phyloP scores from a whole-genome alignment of 2,888 invertebrate genomes.

The Dione vanillae region DNA sequence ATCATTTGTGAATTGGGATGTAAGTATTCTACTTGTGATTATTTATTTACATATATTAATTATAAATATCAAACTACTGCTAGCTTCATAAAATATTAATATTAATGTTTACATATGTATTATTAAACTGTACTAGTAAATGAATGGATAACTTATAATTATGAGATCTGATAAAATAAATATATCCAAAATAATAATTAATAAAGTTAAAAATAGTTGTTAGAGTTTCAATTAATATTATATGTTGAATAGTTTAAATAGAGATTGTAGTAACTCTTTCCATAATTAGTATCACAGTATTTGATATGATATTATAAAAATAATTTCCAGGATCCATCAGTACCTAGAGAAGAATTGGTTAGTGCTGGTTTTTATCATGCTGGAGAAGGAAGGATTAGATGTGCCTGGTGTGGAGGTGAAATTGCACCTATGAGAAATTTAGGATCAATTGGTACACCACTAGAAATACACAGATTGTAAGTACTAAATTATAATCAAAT shows the following conservation, averaged over 20 bases:
- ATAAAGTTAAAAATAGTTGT: no score
- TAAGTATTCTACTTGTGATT: constrained; percentile 61
- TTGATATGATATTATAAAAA: background rate
- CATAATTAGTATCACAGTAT: no score
- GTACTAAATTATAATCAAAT: constrained; percentile 40
- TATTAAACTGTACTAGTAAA: no score
- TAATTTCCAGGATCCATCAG: constrained; percentile 64
- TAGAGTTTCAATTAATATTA: constrained; percentile 8
- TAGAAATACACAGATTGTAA: constrained; percentile 86
- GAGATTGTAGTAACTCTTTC: no score
- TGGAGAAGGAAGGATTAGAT: constrained; percentile 87
- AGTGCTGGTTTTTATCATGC: constrained; percentile 94
- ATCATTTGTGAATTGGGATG: constrained; percentile 91
- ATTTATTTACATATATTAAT: constrained; percentile 24
- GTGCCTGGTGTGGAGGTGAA: constrained; percentile 91
- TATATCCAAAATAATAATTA: no score
- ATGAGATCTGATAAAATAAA: background rate
- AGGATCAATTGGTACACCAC: constrained; percentile 85
- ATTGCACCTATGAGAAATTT: constrained; percentile 86
- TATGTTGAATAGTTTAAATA: no score
- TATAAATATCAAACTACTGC: background rate
- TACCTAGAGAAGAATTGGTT: constrained; percentile 89
- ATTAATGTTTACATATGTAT: background rate
- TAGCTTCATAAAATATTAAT: background rate
- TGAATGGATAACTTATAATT: no score